A percentile compares a stretch with the other conserved stretches of the same genome.
Evolutionary conservation across 2,888 invertebrate genomes (phyloP).

Genomic region (Steinernema scapterisci): DNA sequence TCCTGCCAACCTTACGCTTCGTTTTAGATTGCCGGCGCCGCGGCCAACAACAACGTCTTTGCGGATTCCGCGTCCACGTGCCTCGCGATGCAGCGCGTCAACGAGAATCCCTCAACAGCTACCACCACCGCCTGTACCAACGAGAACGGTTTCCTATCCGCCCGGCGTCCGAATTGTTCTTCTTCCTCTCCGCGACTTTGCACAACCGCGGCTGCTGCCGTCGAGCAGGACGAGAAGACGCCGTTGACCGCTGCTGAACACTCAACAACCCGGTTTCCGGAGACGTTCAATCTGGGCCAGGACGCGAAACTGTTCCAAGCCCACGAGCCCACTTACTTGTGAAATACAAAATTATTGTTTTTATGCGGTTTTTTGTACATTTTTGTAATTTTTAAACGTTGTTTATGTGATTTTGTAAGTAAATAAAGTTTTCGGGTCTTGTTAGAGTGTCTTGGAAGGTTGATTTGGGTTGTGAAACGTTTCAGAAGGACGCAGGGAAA

Average conservation of each 20-base stretch:
- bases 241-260: constrained; percentile 4
- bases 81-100: not conserved
- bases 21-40: constrained; percentile 14
- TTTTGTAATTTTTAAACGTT: not conserved
- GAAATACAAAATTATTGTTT: not conserved
- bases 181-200: not conserved
- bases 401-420: not conserved
- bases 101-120: not conserved
- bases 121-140: constrained; percentile 12
- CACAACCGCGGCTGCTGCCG: not conserved
- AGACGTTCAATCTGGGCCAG: constrained; percentile 6
- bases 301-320: constrained; percentile 17
- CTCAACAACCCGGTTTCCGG: not conserved
- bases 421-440: not conserved
- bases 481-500: no score
- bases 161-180: not conserved
- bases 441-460: no score
- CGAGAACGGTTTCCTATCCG: not conserved
- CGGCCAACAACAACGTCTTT: no score
- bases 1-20: not conserved
- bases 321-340: constrained; percentile 18
- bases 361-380: not conserved
- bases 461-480: no score
- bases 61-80: not conserved
- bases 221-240: not conserved